These are phyloP conservation scores for Crax fasciolata DNA, from an alignment of 2,797 vertebrate species.

Conservation along the genomic window DNA sequence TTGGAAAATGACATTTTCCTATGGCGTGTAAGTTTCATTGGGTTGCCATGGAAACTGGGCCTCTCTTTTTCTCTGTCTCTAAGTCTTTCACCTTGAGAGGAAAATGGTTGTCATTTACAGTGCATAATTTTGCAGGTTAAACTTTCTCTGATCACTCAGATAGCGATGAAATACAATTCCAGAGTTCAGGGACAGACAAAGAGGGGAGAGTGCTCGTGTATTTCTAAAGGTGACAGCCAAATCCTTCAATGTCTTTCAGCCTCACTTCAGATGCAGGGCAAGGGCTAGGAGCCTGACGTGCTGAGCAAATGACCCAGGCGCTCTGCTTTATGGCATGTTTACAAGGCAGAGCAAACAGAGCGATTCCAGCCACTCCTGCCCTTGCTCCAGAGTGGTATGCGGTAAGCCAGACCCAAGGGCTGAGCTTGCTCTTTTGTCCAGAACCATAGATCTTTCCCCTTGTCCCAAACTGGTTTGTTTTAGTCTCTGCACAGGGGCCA, in stretches of 20 bases:
- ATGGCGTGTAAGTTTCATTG: not conserved
- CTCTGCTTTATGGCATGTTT: not conserved
- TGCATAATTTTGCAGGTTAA: slow-evolving; percentile 52
- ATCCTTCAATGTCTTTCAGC: not conserved
- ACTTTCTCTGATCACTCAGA: slow-evolving; percentile 25
- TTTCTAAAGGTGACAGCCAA: not conserved
- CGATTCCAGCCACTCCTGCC: not conserved
- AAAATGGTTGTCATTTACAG: slow-evolving; percentile 70
- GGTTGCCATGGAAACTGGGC: slow-evolving; percentile 73
- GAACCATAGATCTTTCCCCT: not conserved
- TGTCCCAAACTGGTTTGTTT: not conserved
- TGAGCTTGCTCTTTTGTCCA: not conserved
- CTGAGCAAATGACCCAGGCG: not conserved
- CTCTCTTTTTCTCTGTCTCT: slow-evolving; percentile 6
- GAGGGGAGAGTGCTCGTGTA: not conserved
- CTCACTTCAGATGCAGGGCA: not conserved
- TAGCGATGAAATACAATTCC: slow-evolving; percentile 5
- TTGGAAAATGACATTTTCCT: slow-evolving; percentile 51
- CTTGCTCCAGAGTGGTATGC: fast-evolving
- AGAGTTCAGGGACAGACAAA: not conserved
- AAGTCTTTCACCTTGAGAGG: slow-evolving; percentile 68
- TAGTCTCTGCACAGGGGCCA: not conserved
- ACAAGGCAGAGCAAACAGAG: not conserved
- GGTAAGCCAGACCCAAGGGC: not conserved
- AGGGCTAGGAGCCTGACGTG: not conserved